Evolutionary conservation across 2,113 vertebrate genomes (phyloP), one percentile per base, ranked within the genome.

Genomic region (Sula dactylatra): DNA sequence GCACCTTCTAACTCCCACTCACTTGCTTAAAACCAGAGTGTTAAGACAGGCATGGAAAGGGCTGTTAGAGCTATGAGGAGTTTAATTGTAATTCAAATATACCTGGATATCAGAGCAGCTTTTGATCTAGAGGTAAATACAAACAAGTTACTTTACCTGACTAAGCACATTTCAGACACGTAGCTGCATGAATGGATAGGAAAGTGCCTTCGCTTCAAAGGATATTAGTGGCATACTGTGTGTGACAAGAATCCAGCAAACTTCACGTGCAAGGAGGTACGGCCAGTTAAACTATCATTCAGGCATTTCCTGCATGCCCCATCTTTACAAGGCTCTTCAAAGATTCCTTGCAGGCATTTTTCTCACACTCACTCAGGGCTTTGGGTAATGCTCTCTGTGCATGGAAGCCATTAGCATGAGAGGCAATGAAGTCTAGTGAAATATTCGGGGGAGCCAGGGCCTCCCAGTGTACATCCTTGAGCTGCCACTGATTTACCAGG

Each of bases 71-170:
- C 71, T 80, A 67, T 70, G 62, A 93, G 67, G 56, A 56, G 47
- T 82, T 95, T 91, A 66, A 95, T 86, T 93, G 81, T 93, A 32
- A 95, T 97, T 82, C 66, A 90, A 91, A 97, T 93, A 50, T 18
- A 47, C 54, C 58, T 58, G 67, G 77, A 70, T 95, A 94, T 93
- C 82, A 91, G 81, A 94, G 80, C 78, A 64, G 62, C 74, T 96
- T 97, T 94, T 96, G 87, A 95, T 96, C 91, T 96, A 47, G 64
- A 86, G 42, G 70, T 90, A 94, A 93, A 96, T 67, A 69, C 47
- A 85, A 72, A 19, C 71, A 81, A 95, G 91, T 78, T 82, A 64
- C 66, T 95, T 87, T 73, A 38, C 64, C 71, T 65, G 86, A 55
- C 31, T 58, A 24, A 82, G 58, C 64, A 59, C n/a, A 45, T 71